phyloP scores from a whole-genome alignment of 1,140 invertebrate species.

The Aplysia californica region DNA sequence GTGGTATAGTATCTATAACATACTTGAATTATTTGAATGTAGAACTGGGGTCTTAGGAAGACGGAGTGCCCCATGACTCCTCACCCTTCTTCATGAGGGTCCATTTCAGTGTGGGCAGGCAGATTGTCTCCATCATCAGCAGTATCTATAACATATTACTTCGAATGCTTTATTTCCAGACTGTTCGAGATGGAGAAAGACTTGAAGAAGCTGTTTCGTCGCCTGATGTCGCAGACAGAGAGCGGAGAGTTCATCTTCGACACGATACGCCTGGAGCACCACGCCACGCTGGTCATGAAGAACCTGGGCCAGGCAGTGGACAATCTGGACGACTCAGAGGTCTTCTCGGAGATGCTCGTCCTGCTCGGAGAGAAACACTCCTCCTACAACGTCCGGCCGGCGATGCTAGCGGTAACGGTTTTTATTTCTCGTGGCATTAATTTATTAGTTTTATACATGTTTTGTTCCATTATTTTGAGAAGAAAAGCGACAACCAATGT shows the following conservation, averaged over 20 bases:
- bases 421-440: no score
- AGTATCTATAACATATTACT: no score
- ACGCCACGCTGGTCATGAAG: constrained; percentile 59
- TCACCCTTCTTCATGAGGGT: no score
- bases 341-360: constrained; percentile 42
- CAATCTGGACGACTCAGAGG: constrained; percentile 48
- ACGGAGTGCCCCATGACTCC: no score
- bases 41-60: no score
- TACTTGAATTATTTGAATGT: no score
- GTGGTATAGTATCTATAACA: no score
- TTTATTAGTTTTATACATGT: no score
- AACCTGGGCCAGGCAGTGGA: constrained; percentile 59
- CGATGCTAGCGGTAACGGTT: constrained; percentile 48
- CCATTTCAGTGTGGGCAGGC: no score
- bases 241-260: constrained; percentile 39
- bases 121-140: no score
- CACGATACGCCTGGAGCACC: constrained; percentile 41
- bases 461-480: no score
- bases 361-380: constrained; percentile 49
- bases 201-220: constrained; percentile 43
- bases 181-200: constrained; percentile 48
- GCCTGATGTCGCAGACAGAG: constrained; percentile 36
- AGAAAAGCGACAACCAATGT: no score
- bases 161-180: constrained; percentile 30
- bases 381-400: constrained; percentile 42